Percentiles rank a stretch among this genome's conserved stretches.
These are phyloP conservation scores for Urocitellus parryii DNA, from an alignment of 2,113 vertebrate genomes.

Conservation along the genomic window DNA sequence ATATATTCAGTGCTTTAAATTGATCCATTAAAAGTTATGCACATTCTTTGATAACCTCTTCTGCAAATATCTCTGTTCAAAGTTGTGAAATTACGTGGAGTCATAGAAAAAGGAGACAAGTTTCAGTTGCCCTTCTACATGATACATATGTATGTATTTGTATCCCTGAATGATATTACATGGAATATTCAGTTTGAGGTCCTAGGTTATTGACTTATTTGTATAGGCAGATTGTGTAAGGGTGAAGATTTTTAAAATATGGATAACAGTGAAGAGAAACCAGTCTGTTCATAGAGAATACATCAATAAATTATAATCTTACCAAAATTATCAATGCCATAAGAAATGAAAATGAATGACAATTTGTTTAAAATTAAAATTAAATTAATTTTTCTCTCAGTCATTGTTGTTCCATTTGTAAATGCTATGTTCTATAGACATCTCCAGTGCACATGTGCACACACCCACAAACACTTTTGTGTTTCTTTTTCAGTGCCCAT, in stretches of 20 bases:
- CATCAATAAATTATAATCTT: conserved; percentile 24
- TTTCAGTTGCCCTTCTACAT: neutral
- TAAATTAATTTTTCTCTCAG: neutral
- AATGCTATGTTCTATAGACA: neutral
- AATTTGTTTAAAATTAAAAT: neutral
- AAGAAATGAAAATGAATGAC: neutral
- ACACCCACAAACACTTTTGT: neutral
- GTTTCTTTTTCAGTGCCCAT: neutral
- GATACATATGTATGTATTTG: neutral
- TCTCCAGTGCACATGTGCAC: too few species aligned
- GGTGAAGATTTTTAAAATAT: neutral
- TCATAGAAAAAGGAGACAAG: neutral
- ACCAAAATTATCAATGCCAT: neutral
- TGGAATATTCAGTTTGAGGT: neutral
- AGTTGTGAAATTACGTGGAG: neutral
- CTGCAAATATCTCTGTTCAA: neutral
- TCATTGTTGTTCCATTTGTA: neutral
- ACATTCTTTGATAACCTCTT: neutral
- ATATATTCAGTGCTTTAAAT: conserved; percentile 14
- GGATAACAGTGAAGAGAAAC: conserved; percentile 24
- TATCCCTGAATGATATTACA: neutral
- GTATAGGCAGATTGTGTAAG: neutral
- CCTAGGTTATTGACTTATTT: neutral
- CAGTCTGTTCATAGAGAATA: neutral
- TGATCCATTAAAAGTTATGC: conserved; percentile 5